Base-by-base conservation (phyloP, 2,888 invertebrate genomes). In the Physocephala rufipes region DNA sequence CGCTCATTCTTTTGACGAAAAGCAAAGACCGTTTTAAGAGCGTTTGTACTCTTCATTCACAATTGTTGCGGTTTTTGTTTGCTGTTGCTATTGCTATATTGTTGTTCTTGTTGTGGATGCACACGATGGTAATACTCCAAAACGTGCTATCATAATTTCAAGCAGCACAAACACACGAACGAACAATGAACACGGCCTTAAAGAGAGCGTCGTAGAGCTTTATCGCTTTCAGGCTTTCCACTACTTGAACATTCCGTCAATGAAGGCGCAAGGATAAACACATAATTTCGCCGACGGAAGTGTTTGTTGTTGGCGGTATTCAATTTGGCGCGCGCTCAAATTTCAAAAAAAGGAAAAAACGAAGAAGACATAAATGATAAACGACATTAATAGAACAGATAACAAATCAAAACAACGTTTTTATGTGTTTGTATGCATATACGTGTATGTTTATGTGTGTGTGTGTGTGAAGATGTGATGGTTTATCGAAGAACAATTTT, bases 231-330 rank as follows among this genome's bases (percentile, higher is more conserved):
- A 21, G 69, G 72, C 71, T 79, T 78, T 79, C 80, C 79, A 80
- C 82, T 79, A 80, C 77, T 77, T 77, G 74, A 75, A 72, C 76
- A 79, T 79, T 79, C 78, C 78, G 81, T 80, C 77, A 76, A 81
- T 79, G 82, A 79, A 82, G 80, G 79, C 82, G 82, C 82, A 81
- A 84, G 84, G 84, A 83, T 81, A 82, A 79, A 74, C 79, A 79
- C 78, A 76, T 67, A 73, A 68, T n/a, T 70, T 63, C 63, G 64
- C 53, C 63, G 69, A 71, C 71, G 74, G 71, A 67, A 68, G 73
- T 70, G 53, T 49, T 68, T 64, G 65, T 64, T 61, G 71, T 28
- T 71, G 72, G 58, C 62, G 12, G 65, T 49, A 62, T 36, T 36
- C 5, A 36, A 36, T 36, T 67, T 36, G 36, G 36, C 36, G 36